These are phyloP conservation scores for Etheostoma perlongum DNA, from an alignment of 2,797 vertebrate genomes.

Conservation along the genomic window DNA sequence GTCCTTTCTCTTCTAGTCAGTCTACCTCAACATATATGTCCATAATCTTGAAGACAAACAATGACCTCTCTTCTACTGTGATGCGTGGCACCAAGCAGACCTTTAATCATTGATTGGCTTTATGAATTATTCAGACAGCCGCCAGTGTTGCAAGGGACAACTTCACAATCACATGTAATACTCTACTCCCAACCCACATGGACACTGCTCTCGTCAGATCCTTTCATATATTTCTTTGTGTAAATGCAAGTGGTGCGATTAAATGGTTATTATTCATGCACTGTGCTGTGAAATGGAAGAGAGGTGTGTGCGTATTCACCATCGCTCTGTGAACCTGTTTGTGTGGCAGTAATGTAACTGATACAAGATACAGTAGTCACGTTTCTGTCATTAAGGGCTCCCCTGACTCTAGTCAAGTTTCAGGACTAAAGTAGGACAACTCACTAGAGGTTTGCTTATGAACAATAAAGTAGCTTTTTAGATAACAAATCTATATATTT, in stretches of 20 bases:
- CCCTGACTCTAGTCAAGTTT: slow-evolving; percentile 54
- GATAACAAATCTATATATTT: not conserved
- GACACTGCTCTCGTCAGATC: slow-evolving; percentile 2
- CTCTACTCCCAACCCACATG: slow-evolving; percentile 14
- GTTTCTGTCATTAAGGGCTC: slow-evolving; percentile 27
- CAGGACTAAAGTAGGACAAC: slow-evolving; percentile 16
- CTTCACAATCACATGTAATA: slow-evolving; percentile 21
- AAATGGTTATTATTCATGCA: slow-evolving; percentile 25
- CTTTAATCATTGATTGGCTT: slow-evolving; percentile 80
- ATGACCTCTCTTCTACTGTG: slow-evolving; percentile 37
- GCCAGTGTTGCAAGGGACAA: slow-evolving; percentile 50
- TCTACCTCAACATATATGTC: not conserved
- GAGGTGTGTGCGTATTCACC: not conserved
- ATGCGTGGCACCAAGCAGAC: slow-evolving; percentile 58
- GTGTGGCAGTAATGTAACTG: slow-evolving; percentile 1
- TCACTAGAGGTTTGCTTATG: not conserved
- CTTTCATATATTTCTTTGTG: slow-evolving; percentile 35
- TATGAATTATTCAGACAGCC: slow-evolving; percentile 74
- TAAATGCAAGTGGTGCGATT: slow-evolving; percentile 24
- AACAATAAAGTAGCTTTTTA: not conserved
- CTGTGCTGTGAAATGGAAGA: slow-evolving; percentile 7
- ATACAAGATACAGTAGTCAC: slow-evolving; percentile 19
- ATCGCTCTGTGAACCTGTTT: slow-evolving; percentile 6
- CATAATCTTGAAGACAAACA: slow-evolving; percentile 6
- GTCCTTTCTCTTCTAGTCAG: not conserved